Percentiles rank a stretch among this genome's conserved stretches.
Conservation (phyloP, 2,113 vertebrate genomes). For the Nothobranchius furzeri region DNA sequence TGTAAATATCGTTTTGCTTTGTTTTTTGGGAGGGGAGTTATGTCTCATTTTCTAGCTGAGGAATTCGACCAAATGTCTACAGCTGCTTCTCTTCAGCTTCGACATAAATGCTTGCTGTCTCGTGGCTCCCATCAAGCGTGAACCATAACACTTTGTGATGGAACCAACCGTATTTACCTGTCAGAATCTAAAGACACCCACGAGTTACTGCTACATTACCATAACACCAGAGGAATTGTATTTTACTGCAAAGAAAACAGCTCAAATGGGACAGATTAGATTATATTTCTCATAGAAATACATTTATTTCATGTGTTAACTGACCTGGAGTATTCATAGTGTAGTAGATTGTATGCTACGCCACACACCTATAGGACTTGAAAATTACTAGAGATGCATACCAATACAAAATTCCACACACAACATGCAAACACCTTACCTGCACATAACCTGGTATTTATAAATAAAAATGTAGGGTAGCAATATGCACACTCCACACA, state of each 20-base stretch:
- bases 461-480: background rate
- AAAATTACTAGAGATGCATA: background rate
- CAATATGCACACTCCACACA: background rate
- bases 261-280: background rate
- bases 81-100: slow-evolving; percentile 42
- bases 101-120: slow-evolving; percentile 42
- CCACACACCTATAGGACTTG: background rate
- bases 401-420: background rate
- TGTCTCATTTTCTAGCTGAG: slow-evolving; percentile 21
- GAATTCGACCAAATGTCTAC: slow-evolving; percentile 5
- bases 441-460: background rate
- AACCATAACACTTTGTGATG: slow-evolving; percentile 13
- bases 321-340: background rate
- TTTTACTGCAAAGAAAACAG: background rate
- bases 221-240: background rate
- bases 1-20: slow-evolving; percentile 46
- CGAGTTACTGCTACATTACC: slow-evolving; percentile 25
- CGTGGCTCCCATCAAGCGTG: slow-evolving; percentile 35
- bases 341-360: background rate
- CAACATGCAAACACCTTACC: background rate
- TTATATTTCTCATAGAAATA: background rate
- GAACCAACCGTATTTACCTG: slow-evolving; percentile 19
- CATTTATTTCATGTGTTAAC: background rate
- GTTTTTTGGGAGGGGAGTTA: no score
- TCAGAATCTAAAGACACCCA: slow-evolving; percentile 28